Evolutionary conservation across 1,140 invertebrate species (phyloP).

Genomic region (Penaeus japonicus): DNA sequence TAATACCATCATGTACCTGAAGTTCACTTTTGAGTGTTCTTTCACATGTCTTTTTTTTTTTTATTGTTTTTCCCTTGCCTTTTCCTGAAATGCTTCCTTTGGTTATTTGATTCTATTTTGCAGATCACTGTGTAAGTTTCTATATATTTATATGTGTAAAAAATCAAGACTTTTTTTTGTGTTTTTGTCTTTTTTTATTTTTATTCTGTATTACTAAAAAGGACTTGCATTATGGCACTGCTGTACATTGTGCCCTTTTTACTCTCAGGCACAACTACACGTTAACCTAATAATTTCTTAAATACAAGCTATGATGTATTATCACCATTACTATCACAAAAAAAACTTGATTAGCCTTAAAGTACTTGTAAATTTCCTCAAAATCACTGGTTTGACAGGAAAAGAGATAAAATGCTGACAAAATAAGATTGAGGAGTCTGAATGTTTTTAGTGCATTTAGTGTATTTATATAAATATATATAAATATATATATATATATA

Average conservation of each 20-base stretch:
- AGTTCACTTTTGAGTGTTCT: no score
- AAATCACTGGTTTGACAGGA: no score
- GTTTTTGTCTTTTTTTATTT: not conserved
- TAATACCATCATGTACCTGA: no score
- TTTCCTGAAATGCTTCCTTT: no score
- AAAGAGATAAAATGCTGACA: not conserved
- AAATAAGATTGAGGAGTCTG: not conserved
- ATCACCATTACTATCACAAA: slow-evolving; percentile 10
- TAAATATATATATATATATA: no score
- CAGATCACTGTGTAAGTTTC: no score
- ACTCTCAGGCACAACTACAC: not conserved
- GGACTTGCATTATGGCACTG: not conserved
- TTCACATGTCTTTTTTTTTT: no score
- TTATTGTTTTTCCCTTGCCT: no score
- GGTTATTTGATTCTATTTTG: no score
- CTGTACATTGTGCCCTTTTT: not conserved
- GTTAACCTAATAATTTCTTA: not conserved
- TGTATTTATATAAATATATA: no score
- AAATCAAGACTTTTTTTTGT: not conserved
- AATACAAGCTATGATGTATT: slow-evolving; percentile 3
- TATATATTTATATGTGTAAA: no score
- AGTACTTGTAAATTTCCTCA: no score
- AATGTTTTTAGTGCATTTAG: not conserved
- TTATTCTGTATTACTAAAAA: not conserved
- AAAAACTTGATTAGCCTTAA: not conserved